Evolutionary conservation across 2,797 vertebrate genomes (phyloP).

Genomic region (Enteromius thamalakanensis): DNA sequence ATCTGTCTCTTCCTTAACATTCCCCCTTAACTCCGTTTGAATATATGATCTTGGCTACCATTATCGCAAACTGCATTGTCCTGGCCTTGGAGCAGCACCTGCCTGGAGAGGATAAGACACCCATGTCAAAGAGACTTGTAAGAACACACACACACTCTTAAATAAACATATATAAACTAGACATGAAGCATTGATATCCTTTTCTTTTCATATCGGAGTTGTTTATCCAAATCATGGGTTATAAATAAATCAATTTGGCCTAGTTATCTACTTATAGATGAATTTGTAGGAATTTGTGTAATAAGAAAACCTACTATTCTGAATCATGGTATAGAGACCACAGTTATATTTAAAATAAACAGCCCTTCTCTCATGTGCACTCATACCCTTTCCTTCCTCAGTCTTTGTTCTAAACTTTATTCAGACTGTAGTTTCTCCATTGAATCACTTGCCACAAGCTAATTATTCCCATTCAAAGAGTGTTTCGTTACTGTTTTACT

Average conservation of each 20-base stretch:
- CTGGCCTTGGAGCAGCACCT: constrained; percentile 96
- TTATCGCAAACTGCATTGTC: constrained; percentile 98
- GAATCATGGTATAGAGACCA: not conserved
- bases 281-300: not conserved
- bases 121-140: constrained; percentile 96
- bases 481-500: not conserved
- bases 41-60: constrained; percentile 98
- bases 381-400: not conserved
- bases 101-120: constrained; percentile 96
- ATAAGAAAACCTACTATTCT: not conserved
- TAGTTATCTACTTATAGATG: constrained; percentile 4
- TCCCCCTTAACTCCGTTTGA: constrained; percentile 87
- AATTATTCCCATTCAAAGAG: constrained; percentile 27
- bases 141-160: constrained; percentile 56
- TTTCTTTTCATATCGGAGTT: not conserved
- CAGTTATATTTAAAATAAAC: constrained; percentile 23
- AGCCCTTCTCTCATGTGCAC: not conserved
- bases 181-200: not conserved
- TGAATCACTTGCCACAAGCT: constrained; percentile 2
- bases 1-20: constrained; percentile 81
- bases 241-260: not conserved
- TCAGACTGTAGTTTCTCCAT: constrained; percentile 6
- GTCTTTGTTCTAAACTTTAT: constrained; percentile 12
- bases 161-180: not conserved
- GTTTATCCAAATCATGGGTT: not conserved